A percentile compares a stretch with the other conserved stretches of the same genome.
phyloP scores from a whole-genome alignment of 2,797 vertebrate species.

The Sardinella longiceps region DNA sequence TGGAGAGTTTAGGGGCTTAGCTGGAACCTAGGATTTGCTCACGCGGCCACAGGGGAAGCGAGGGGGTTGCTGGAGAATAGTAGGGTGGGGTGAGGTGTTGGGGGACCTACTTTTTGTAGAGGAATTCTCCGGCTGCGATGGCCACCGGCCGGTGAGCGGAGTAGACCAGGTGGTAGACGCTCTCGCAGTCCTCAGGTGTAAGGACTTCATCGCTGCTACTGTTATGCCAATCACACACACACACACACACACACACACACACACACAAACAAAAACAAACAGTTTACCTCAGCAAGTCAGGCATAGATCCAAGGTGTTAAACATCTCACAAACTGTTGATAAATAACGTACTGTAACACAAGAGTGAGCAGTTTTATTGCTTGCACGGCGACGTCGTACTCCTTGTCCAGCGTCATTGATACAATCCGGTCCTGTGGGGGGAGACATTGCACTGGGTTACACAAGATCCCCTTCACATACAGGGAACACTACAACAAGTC shows the following conservation, averaged over 20 bases:
- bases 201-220: slow-evolving; percentile 90
- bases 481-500: background rate
- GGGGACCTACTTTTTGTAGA: slow-evolving; percentile 85
- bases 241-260: slow-evolving; percentile 22
- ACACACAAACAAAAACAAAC: slow-evolving; percentile 28
- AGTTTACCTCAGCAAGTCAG: background rate
- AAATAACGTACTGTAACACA: slow-evolving; percentile 93
- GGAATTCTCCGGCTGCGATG: slow-evolving; percentile 86
- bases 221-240: slow-evolving; percentile 39
- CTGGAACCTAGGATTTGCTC: background rate
- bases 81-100: background rate
- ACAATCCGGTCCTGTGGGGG: slow-evolving; percentile 92
- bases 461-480: background rate
- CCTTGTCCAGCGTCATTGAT: slow-evolving; percentile 99
- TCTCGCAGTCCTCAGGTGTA: slow-evolving; percentile 89
- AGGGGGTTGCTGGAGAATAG: background rate
- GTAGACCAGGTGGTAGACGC: slow-evolving; percentile 88
- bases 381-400: slow-evolving; percentile 99
- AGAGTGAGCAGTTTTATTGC: slow-evolving; percentile 99
- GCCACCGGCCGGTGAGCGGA: slow-evolving; percentile 88
- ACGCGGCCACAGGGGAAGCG: no score
- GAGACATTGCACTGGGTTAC: slow-evolving; percentile 5
- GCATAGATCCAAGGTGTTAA: background rate
- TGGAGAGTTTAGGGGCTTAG: background rate
- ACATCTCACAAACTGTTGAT: background rate